phyloP scores from a whole-genome alignment of 2,113 vertebrate species.

The Saguinus midas region DNA sequence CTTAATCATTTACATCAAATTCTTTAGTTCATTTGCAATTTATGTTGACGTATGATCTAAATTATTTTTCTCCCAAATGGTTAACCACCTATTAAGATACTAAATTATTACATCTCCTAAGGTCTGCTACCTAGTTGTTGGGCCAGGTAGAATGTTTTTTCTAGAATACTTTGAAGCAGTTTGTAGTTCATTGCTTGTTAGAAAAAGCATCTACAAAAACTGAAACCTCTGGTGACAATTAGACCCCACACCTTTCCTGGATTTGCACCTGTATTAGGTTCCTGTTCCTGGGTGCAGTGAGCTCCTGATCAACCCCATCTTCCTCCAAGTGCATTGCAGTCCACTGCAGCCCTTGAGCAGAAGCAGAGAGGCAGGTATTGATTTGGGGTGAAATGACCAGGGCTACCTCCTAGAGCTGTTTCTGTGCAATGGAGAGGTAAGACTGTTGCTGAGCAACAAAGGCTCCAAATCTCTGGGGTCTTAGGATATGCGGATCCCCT shows the following conservation, averaged over 20 bases:
- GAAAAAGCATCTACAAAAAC: neutral
- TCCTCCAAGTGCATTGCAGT: neutral
- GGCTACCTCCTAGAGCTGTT: neutral
- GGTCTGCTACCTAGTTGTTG: neutral
- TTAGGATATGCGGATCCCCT: fast-evolving
- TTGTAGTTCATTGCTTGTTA: neutral
- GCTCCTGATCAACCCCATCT: fast-evolving
- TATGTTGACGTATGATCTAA: neutral
- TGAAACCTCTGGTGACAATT: neutral
- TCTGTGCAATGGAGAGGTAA: neutral
- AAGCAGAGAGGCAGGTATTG: neutral
- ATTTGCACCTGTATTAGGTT: neutral
- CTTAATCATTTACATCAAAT: neutral
- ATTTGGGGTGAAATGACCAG: neutral
- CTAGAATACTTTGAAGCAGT: neutral
- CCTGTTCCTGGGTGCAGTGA: neutral
- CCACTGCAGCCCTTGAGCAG: neutral
- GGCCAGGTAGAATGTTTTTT: neutral
- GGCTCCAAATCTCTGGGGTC: neutral
- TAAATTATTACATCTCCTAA: neutral
- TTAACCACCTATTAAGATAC: neutral
- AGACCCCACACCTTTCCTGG: neutral
- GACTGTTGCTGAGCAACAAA: neutral
- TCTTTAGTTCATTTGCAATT: neutral
- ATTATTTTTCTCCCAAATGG: conserved; percentile 7